Evolutionary conservation across 2,797 vertebrate species (phyloP).

Genomic region (Poecilia picta): DNA sequence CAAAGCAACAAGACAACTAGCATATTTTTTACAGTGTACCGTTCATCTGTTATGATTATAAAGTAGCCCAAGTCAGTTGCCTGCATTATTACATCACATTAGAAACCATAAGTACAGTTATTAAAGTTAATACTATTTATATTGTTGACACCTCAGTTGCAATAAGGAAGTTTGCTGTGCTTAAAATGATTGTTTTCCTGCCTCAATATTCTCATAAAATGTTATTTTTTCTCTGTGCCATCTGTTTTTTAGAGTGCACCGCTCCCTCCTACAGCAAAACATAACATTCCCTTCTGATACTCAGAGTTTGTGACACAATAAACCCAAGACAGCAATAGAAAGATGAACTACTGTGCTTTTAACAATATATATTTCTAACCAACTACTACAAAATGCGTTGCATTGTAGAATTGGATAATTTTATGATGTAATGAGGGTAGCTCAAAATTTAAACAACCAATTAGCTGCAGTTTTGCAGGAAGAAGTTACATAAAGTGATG

Average conservation of each 20-base stretch:
- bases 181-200: not conserved
- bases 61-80: not conserved
- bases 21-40: no score
- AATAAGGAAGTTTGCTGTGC: not conserved
- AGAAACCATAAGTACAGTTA: not conserved
- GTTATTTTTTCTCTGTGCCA: not conserved
- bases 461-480: no score
- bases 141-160: not conserved
- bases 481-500: no score
- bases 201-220: not conserved
- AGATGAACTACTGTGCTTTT: no score
- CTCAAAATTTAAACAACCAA: no score
- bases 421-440: no score
- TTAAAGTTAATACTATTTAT: not conserved
- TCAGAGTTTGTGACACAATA: no score
- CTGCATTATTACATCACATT: not conserved
- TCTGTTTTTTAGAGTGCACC: not conserved
- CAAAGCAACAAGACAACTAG: no score
- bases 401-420: no score
- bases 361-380: no score
- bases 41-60: not conserved
- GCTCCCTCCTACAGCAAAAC: not conserved
- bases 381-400: no score
- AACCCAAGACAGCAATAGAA: no score
- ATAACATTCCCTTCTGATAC: not conserved